Conservation (phyloP, 2,113 vertebrate genomes). For the Pyrgilauda ruficollis region DNA sequence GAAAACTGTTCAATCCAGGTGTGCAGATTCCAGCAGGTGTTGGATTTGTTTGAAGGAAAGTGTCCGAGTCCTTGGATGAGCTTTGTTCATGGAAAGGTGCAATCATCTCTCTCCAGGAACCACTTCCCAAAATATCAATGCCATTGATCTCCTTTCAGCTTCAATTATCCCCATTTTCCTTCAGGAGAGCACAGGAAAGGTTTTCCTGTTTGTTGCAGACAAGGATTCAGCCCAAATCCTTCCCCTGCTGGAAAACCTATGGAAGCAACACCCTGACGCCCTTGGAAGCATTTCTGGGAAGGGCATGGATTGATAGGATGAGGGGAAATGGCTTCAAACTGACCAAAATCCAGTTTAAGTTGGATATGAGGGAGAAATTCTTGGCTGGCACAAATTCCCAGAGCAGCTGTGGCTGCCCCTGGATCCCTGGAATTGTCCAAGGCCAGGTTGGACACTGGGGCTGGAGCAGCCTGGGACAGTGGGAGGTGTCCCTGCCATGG, state of each 20-base stretch:
- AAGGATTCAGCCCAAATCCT: background rate
- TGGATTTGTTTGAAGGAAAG: background rate
- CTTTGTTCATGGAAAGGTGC: background rate
- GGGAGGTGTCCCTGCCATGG: background rate
- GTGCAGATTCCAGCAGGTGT: background rate
- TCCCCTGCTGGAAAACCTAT: background rate
- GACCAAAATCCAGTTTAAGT: rapidly evolving
- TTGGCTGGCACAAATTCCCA: background rate
- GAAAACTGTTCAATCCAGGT: background rate
- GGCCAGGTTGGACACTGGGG: rapidly evolving
- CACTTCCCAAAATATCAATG: background rate
- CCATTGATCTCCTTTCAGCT: background rate
- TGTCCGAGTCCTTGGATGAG: background rate
- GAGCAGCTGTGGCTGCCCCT: background rate
- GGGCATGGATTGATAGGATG: background rate
- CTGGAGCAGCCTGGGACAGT: background rate
- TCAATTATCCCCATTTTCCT: background rate
- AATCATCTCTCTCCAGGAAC: background rate
- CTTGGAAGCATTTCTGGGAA: background rate
- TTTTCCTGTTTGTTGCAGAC: background rate
- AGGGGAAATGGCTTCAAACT: background rate
- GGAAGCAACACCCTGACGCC: rapidly evolving
- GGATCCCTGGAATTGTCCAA: background rate
- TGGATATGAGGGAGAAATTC: background rate
- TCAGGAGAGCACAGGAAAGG: background rate